A percentile compares a stretch with the other conserved stretches of the same genome.
Evolutionary conservation across 2,797 vertebrate species (phyloP).

Genomic region (Lithobates pipiens): DNA sequence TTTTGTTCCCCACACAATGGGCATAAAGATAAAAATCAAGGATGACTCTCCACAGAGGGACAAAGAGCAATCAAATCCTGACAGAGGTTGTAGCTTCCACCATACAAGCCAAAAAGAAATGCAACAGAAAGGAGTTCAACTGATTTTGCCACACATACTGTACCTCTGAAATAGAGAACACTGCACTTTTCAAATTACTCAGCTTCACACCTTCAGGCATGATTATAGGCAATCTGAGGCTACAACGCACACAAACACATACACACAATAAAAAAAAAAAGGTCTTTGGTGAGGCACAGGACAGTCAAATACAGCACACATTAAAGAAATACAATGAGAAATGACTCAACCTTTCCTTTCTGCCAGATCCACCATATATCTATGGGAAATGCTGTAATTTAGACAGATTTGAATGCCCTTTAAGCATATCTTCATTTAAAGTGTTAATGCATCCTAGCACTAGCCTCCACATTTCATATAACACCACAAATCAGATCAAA

Average conservation of each 20-base stretch:
- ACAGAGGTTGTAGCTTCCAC: too few relatives aligned
- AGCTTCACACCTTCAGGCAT: background rate
- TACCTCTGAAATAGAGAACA: background rate
- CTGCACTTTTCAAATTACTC: background rate
- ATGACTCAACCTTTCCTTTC: conserved; percentile 3
- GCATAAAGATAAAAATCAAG: too few relatives aligned
- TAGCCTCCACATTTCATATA: background rate
- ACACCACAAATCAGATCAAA: background rate
- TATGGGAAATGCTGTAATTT: background rate
- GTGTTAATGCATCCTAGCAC: conserved; percentile 34
- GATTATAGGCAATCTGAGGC: background rate
- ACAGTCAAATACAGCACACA: conserved; percentile 8
- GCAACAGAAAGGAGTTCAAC: background rate
- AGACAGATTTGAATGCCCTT: conserved; percentile 43
- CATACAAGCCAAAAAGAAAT: too few relatives aligned
- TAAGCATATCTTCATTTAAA: conserved; percentile 25
- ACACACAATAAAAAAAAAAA: too few relatives aligned
- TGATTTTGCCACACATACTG: too few relatives aligned
- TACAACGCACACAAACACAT: background rate
- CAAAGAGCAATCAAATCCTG: too few relatives aligned
- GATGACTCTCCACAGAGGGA: too few relatives aligned
- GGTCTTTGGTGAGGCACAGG: background rate
- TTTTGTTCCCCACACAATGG: too few relatives aligned
- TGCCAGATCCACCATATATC: conserved; percentile 23
- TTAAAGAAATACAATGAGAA: background rate